Evolutionary conservation across 2,888 invertebrate genomes (phyloP).

Genomic region (Dicyrtomina minuta): DNA sequence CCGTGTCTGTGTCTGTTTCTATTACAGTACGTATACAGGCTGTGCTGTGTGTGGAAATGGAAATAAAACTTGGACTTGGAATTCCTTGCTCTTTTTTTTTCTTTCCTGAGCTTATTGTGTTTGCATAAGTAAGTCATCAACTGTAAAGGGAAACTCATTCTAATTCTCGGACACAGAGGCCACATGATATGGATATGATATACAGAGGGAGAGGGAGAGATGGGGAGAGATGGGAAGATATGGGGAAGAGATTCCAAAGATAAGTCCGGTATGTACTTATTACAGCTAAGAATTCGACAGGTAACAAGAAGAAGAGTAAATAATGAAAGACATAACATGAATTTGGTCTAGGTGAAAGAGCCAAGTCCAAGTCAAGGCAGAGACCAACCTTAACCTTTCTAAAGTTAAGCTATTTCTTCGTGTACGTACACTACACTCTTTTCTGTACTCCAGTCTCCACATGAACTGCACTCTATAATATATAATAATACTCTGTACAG

Average conservation of each 20-base stretch:
- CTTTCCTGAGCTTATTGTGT: no score
- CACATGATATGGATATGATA: no score
- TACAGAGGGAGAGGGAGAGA: neutral
- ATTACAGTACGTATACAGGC: no score
- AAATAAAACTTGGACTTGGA: neutral
- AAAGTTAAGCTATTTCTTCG: constrained; percentile 12
- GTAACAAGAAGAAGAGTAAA: neutral
- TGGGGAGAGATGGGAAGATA: neutral
- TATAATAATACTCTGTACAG: neutral
- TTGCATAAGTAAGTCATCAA: constrained; percentile 16
- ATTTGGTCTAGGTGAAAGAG: neutral
- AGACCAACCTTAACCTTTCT: constrained; percentile 22
- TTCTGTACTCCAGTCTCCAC: neutral
- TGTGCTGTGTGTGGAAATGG: no score
- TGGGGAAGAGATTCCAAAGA: no score
- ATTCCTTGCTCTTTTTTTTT: neutral
- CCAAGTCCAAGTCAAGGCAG: neutral
- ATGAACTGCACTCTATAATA: constrained; percentile 3
- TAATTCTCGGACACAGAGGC: neutral
- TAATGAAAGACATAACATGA: constrained; percentile 6
- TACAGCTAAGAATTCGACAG: neutral
- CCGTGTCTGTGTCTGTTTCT: no score
- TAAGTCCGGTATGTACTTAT: no score
- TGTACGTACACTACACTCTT: neutral
- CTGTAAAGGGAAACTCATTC: neutral